phyloP scores from a whole-genome alignment of 2,113 vertebrate species.

The Regulus satrapa region DNA sequence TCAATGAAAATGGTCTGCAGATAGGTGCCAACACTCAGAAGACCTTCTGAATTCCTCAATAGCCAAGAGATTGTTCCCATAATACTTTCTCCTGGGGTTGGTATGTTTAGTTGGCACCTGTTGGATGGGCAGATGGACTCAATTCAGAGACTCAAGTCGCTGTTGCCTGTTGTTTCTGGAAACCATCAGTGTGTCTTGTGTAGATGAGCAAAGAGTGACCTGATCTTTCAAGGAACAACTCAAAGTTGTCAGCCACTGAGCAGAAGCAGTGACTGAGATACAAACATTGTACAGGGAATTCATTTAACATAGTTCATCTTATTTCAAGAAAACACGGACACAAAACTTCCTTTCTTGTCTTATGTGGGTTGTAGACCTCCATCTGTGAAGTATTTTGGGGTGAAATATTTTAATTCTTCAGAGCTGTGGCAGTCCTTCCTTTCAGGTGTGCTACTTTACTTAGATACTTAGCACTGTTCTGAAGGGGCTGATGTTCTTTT shows the following conservation, averaged over 20 bases:
- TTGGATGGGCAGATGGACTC: background rate
- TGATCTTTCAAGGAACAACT: background rate
- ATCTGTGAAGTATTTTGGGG: background rate
- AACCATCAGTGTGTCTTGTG: background rate
- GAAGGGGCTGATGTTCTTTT: background rate
- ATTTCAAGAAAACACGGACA: rapidly evolving
- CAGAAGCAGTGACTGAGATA: background rate
- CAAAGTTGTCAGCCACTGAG: background rate
- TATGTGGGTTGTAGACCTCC: background rate
- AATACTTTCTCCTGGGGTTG: background rate
- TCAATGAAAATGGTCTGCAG: background rate
- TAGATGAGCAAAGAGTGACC: background rate
- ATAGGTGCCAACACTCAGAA: background rate
- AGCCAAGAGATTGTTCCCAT: background rate
- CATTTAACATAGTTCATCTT: background rate
- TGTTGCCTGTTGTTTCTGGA: background rate
- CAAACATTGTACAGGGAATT: background rate
- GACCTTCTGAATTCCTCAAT: background rate
- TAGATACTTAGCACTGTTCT: background rate
- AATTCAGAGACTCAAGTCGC: background rate
- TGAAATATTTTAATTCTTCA: background rate
- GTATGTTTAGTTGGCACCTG: rapidly evolving
- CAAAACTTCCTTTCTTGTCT: background rate
- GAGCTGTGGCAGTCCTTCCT: background rate
- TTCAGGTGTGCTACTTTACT: background rate